These are phyloP conservation scores for Zeugodacus cucurbitae DNA, from an alignment of 1,140 invertebrate genomes.

Conservation along the genomic window DNA sequence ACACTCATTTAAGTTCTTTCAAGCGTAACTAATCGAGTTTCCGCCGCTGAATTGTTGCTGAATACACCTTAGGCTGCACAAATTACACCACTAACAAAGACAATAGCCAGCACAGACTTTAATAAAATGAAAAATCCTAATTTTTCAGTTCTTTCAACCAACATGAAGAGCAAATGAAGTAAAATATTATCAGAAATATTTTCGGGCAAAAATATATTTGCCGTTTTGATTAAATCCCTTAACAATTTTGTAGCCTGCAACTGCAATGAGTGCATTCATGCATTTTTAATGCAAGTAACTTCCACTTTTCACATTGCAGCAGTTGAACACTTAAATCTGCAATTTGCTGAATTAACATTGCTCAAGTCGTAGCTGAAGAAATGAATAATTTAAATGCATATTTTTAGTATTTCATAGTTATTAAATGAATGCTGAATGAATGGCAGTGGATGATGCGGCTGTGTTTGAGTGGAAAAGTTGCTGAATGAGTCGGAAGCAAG, in stretches of 20 bases:
- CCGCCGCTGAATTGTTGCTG: not conserved
- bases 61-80: not conserved
- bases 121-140: not conserved
- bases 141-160: not conserved
- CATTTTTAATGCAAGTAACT: constrained; percentile 1
- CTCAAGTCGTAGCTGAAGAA: not conserved
- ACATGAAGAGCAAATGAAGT: not conserved
- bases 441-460: not conserved
- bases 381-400: constrained; percentile 39
- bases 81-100: not conserved
- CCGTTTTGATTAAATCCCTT: constrained; percentile 24
- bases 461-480: not conserved
- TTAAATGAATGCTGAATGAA: constrained; percentile 26
- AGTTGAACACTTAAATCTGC: constrained; percentile 10
- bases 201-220: not conserved
- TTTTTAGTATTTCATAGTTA: constrained; percentile 36
- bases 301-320: not conserved
- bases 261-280: constrained; percentile 3
- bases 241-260: constrained; percentile 27
- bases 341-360: constrained; percentile 33
- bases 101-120: not conserved
- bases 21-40: not conserved
- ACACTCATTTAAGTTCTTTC: not conserved
- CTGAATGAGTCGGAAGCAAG: not conserved
- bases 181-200: no score